Conservation (phyloP, 2,888 invertebrate species). For the Ariolimax columbianus region DNA sequence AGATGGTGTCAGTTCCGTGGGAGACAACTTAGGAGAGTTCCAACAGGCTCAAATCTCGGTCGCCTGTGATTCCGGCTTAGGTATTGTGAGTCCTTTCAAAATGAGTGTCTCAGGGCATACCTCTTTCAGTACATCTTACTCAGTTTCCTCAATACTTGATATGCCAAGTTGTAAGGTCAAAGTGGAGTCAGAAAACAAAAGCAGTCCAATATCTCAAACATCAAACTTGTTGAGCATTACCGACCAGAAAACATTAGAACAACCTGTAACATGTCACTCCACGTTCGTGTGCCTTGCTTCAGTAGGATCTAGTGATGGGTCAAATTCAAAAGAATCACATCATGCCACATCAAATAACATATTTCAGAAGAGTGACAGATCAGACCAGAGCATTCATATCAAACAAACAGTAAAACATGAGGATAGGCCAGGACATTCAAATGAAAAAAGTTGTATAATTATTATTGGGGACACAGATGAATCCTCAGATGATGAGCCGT, state of each 20-base stretch:
- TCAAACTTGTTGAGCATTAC: background rate
- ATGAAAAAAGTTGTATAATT: conserved; percentile 1
- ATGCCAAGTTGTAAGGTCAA: conserved; percentile 44
- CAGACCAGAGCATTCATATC: background rate
- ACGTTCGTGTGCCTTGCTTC: conserved; percentile 11
- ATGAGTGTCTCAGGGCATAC: conserved; percentile 24
- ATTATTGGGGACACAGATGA: conserved; percentile 45
- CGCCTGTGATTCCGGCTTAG: background rate
- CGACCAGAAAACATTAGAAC: conserved; percentile 11
- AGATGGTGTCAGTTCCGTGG: conserved; percentile 1
- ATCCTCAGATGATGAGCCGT: conserved; percentile 47
- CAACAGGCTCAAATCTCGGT: conserved; percentile 36
- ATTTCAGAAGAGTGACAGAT: background rate
- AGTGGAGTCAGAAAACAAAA: conserved; percentile 26
- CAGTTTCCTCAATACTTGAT: conserved; percentile 45
- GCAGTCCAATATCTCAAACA: background rate
- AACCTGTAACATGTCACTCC: background rate
- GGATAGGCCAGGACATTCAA: background rate
- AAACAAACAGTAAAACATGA: background rate
- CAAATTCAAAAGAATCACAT: background rate
- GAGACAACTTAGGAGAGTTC: background rate
- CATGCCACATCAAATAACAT: too few relatives aligned
- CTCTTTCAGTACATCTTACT: conserved; percentile 42
- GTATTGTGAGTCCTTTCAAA: conserved; percentile 16
- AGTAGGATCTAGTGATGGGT: conserved; percentile 8